These are phyloP conservation scores for Allacma fusca DNA, from an alignment of 2,888 invertebrate genomes.

Conservation along the genomic window DNA sequence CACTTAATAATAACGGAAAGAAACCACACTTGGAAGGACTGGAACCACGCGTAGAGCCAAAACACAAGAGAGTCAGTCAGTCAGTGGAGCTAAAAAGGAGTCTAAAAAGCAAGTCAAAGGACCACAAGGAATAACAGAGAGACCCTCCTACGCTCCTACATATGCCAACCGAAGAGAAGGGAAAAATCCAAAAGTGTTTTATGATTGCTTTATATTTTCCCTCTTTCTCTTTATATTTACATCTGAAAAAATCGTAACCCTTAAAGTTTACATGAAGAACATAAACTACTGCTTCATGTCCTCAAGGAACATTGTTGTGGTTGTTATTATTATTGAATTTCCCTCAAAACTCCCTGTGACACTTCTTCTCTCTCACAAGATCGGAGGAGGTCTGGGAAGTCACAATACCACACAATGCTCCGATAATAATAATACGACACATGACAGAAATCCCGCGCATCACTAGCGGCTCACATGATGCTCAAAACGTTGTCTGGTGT, in stretches of 20 bases:
- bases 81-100: not conserved
- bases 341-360: not conserved
- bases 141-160: not conserved
- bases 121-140: not conserved
- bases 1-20: slow-evolving; percentile 20
- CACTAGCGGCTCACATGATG: no score
- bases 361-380: not conserved
- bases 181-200: not conserved
- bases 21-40: not conserved
- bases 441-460: no score
- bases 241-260: no score
- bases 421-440: no score
- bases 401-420: no score
- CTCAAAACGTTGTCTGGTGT: no score
- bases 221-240: no score
- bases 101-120: not conserved
- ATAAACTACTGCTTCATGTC: no score
- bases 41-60: slow-evolving; percentile 5
- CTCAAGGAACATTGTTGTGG: no score
- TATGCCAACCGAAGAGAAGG: no score
- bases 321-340: slow-evolving; percentile 4
- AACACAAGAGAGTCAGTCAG: not conserved
- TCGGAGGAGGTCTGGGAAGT: not conserved
- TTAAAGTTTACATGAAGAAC: no score
- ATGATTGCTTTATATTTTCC: not conserved